A percentile compares a stretch with the other conserved stretches of the same genome.
phyloP scores from a whole-genome alignment of 2,888 invertebrate genomes.

The Erebia epiphron region DNA sequence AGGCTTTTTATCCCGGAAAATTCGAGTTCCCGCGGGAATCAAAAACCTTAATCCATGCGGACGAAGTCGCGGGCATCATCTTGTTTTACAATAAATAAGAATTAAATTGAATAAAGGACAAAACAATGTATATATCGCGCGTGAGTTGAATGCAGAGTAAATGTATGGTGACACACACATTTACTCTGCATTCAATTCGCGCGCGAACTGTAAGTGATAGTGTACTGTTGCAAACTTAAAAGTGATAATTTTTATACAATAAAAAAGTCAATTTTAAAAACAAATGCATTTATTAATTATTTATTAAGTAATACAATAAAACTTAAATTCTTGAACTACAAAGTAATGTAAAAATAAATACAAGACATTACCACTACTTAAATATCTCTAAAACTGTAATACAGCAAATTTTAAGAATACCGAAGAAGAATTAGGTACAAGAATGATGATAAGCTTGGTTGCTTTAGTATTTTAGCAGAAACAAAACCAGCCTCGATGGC shows the following conservation, averaged over 20 bases:
- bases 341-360: not conserved
- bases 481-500: conserved; percentile 76
- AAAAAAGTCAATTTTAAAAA: not conserved
- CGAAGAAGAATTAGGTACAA: conserved; percentile 13
- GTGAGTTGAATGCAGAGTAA: too few relatives aligned
- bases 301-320: conserved; percentile 13
- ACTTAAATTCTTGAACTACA: conserved; percentile 20
- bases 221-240: not conserved
- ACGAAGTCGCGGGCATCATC: too few relatives aligned
- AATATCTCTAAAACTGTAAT: conserved; percentile 1
- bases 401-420: conserved; percentile 4
- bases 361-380: conserved; percentile 4
- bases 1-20: too few relatives aligned
- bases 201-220: not conserved
- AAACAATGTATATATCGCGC: too few relatives aligned
- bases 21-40: too few relatives aligned
- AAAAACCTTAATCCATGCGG: too few relatives aligned
- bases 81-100: too few relatives aligned
- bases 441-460: not conserved
- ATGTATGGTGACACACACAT: too few relatives aligned
- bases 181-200: too few relatives aligned
- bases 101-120: too few relatives aligned
- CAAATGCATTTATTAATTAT: conserved; percentile 20
- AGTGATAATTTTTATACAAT: not conserved
- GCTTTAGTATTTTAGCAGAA: conserved; percentile 59